Percentiles rank a stretch among this genome's conserved stretches.
Evolutionary conservation across 2,797 vertebrate species (phyloP).

Genomic region (Hemibagrus guttatus): DNA sequence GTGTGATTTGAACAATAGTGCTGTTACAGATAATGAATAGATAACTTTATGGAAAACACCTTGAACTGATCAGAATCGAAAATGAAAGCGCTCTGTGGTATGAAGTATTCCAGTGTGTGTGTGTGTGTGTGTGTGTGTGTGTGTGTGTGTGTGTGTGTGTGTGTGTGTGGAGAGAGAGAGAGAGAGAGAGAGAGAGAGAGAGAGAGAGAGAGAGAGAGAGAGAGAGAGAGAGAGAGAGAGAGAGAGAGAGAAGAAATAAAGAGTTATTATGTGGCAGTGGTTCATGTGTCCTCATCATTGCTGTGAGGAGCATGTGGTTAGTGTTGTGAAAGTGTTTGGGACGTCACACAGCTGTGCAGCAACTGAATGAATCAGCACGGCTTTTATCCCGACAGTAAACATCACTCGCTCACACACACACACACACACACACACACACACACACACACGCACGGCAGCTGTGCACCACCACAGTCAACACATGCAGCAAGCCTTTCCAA

Average conservation of each 20-base stretch:
- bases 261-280: background rate
- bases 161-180: no score
- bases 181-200: background rate
- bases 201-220: no score
- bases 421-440: background rate
- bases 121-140: background rate
- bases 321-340: conserved; percentile 35
- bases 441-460: conserved; percentile 1
- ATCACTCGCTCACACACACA: background rate
- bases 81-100: background rate
- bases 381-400: conserved; percentile 25
- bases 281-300: background rate
- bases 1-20: background rate
- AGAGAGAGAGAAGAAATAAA: background rate
- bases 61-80: background rate
- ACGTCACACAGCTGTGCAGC: conserved; percentile 32
- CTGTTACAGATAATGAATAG: background rate
- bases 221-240: no score
- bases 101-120: background rate
- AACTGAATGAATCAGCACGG: conserved; percentile 38
- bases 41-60: no score
- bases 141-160: background rate
- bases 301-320: conserved; percentile 10
- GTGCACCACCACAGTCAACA: background rate
- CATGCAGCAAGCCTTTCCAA: conserved; percentile 23